A percentile compares a stretch with the other conserved stretches of the same genome.
phyloP scores from a whole-genome alignment of 2,797 vertebrate species.

The Melanotaenia maccullochi region DNA sequence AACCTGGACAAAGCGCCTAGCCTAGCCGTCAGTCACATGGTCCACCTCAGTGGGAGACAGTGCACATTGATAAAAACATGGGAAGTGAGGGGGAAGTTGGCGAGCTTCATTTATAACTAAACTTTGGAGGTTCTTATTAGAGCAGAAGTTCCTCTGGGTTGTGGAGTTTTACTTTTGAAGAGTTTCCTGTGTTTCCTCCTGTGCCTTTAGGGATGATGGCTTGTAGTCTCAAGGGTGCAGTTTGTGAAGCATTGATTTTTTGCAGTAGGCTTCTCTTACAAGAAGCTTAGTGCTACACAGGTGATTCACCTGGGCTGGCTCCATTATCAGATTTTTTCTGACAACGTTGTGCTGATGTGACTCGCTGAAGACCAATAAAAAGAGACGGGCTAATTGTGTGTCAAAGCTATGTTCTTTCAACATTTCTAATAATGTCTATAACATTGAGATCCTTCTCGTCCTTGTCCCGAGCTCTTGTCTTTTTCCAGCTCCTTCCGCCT shows the following conservation, averaged over 20 bases:
- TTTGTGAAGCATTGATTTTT: conserved; percentile 56
- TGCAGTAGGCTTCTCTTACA: conserved; percentile 17
- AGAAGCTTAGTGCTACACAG: conserved; percentile 5
- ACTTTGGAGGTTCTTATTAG: conserved; percentile 49
- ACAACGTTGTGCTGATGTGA: conserved; percentile 11
- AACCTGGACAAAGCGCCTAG: conserved; percentile 82
- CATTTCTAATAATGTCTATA: conserved; percentile 41
- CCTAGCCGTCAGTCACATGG: conserved; percentile 61
- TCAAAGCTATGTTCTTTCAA: conserved; percentile 44
- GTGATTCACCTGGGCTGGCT: conserved; percentile 1
- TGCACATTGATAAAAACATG: conserved; percentile 79
- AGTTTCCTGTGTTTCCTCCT: conserved; percentile 65
- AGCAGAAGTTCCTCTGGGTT: conserved; percentile 49
- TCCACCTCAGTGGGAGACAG: conserved; percentile 56
- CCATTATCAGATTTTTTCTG: conserved; percentile 3
- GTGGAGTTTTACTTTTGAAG: conserved; percentile 62
- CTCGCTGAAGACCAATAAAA: conserved; percentile 4
- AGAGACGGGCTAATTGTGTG: conserved; percentile 1
- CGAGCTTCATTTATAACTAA: conserved; percentile 36
- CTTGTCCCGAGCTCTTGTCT: conserved; percentile 34
- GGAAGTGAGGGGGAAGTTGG: conserved; percentile 69
- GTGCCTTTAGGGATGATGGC: conserved; percentile 55
- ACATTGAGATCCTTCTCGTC: conserved; percentile 40
- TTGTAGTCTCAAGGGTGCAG: conserved; percentile 39
- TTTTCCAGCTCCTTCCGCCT: conserved; percentile 26